Percentiles rank a stretch among this genome's conserved stretches.
phyloP scores from a whole-genome alignment of 2,797 vertebrate genomes.

The Trematomus bernacchii region DNA sequence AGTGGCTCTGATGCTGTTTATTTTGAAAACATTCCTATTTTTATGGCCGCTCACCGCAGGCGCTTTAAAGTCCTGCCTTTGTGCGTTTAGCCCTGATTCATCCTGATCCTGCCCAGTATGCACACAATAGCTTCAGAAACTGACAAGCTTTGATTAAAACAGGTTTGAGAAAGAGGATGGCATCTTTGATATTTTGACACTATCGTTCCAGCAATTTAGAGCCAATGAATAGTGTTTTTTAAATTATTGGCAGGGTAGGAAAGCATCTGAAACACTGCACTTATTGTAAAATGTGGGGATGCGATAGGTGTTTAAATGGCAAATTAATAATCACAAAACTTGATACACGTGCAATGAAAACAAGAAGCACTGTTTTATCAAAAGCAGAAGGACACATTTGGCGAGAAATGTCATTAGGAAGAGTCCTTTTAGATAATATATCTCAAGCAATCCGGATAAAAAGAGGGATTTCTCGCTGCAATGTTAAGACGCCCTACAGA shows the following conservation, averaged over 20 bases:
- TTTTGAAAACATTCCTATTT: conserved; percentile 96
- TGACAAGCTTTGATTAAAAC: conserved; percentile 13
- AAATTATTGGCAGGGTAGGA: conserved; percentile 40
- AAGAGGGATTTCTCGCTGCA: conserved; percentile 13
- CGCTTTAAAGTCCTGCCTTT: conserved; percentile 80
- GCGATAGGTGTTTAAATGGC: conserved; percentile 53
- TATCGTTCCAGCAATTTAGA: conserved; percentile 12
- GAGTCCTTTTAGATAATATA: background rate
- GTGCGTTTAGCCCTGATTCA: conserved; percentile 75
- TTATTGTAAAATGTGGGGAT: conserved; percentile 39
- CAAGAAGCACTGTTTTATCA: conserved; percentile 66
- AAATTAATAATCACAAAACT: conserved; percentile 48
- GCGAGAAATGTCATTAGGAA: background rate
- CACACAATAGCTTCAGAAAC: conserved; percentile 26
- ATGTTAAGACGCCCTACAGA: conserved; percentile 70
- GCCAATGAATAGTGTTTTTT: conserved; percentile 55
- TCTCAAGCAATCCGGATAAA: conserved; percentile 7
- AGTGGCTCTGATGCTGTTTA: conserved; percentile 88
- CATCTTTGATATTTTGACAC: conserved; percentile 50
- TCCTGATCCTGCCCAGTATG: conserved; percentile 34
- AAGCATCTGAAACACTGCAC: conserved; percentile 42
- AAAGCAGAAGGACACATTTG: conserved; percentile 45
- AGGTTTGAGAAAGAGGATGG: conserved; percentile 17
- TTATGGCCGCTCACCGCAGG: conserved; percentile 89
- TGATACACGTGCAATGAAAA: conserved; percentile 58